Evolutionary conservation across 1,140 invertebrate species (phyloP), one percentile per base, ranked within the genome.

Genomic region (Portunus trituberculatus): DNA sequence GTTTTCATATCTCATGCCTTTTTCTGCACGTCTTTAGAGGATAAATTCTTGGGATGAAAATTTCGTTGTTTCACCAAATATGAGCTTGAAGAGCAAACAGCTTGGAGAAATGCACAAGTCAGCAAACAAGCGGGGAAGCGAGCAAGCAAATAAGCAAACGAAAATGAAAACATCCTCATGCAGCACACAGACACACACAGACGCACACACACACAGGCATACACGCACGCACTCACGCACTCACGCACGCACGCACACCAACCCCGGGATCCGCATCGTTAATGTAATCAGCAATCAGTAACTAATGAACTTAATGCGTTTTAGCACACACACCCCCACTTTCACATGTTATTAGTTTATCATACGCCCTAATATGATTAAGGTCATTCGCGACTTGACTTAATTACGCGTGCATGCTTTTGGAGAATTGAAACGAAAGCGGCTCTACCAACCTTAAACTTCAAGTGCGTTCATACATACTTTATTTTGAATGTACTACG

Each of bases 301-400:
- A 76, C 67, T 76, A 76, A 76, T 76, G 67, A 76, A 76, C 67
- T 76, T 76, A 76, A 76, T 76, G 67, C 67, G 67, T 76, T 76
- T 76, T 76, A 76, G 67, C 67, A 76, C 67, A 76, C 67, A 76
- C 67, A 76, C 67, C 12, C 67, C 20, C 67, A 76, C 67, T 76
- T 76, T 76, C 67, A 76, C 67, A 76, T 76, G 67, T 76, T 76
- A 76, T 76, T 76, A 76, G 67, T 76, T 76, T 76, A 76, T 76
- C 67, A 76, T 76, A 25, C 67, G 67, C 67, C 67, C 67, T 76
- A 76, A 76, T 76, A 76, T 76, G n/a, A 76, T 76, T 76, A 76
- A 76, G 67, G 67, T 76, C 67, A 76, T 76, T 76, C 67, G 67
- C 67, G 67, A 76, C 0, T n/a, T 76, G 12, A 76, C 67, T 76